Evolutionary conservation across 2,888 invertebrate species (phyloP).

Genomic region (Agonopterix subpropinquella): DNA sequence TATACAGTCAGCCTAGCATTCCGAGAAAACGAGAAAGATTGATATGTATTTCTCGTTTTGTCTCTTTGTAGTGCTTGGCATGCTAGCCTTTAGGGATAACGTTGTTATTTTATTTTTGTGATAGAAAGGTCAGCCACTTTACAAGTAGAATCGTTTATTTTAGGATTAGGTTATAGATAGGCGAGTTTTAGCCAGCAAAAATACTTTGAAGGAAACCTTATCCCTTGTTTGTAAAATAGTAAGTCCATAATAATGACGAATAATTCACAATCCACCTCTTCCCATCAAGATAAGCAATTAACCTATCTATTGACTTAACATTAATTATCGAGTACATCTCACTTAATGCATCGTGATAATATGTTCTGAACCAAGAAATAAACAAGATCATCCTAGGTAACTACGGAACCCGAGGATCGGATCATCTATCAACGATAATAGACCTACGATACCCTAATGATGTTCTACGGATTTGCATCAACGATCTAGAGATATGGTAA

Average conservation of each 20-base stretch:
- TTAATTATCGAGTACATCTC: conserved; percentile 5
- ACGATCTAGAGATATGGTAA: neutral
- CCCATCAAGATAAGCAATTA: neutral
- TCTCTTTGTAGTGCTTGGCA: too few relatives aligned
- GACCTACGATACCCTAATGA: conserved; percentile 17
- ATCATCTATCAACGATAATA: conserved; percentile 38
- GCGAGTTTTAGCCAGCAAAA: too few relatives aligned
- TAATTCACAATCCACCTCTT: neutral
- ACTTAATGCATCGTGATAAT: conserved; percentile 2
- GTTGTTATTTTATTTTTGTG: too few relatives aligned
- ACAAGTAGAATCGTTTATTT: too few relatives aligned
- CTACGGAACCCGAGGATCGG: conserved; percentile 2
- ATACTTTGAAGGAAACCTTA: too few relatives aligned
- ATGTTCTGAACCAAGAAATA: conserved; percentile 9
- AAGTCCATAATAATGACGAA: neutral
- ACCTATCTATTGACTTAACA: conserved; percentile 3
- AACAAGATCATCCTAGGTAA: conserved; percentile 21
- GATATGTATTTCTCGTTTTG: too few relatives aligned
- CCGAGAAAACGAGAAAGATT: too few relatives aligned
- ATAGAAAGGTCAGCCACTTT: too few relatives aligned
- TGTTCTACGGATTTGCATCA: conserved; percentile 3
- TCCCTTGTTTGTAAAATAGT: too few relatives aligned
- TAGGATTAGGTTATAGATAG: too few relatives aligned
- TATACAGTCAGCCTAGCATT: too few relatives aligned
- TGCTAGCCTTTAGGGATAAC: too few relatives aligned